These are phyloP conservation scores for Sinocyclocheilus maitianheensis DNA, from an alignment of 2,113 vertebrate species.

Conservation along the genomic window DNA sequence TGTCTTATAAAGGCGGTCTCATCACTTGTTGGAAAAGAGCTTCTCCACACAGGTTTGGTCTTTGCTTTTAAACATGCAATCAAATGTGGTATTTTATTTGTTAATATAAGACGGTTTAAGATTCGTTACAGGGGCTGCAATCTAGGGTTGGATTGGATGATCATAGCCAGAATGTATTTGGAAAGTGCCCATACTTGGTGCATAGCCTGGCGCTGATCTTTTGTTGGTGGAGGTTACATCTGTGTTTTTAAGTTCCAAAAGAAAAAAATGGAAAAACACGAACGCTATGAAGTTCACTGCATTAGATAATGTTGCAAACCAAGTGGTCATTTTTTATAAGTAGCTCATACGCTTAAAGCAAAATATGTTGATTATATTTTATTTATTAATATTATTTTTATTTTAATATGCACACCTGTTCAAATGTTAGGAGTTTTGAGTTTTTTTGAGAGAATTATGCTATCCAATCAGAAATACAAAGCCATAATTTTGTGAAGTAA, in stretches of 20 bases:
- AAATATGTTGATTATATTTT: no score
- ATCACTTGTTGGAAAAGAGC: conserved; percentile 57
- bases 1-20: conserved; percentile 60
- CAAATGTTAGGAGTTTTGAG: no score
- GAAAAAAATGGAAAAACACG: no score
- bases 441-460: no score
- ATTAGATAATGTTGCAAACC: background rate
- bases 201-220: background rate
- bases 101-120: conserved; percentile 55
- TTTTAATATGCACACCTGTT: no score
- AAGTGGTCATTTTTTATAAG: no score
- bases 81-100: conserved; percentile 56
- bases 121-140: background rate
- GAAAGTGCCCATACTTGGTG: background rate
- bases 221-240: background rate
- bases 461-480: no score
- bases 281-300: background rate
- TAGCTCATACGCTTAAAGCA: no score
- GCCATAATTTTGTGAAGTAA: no score
- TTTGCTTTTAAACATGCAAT: conserved; percentile 44
- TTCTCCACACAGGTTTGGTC: conserved; percentile 56
- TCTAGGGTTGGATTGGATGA: background rate
- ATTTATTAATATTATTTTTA: no score
- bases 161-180: background rate
- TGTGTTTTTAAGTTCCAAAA: background rate